Base-by-base conservation (phyloP, 37 sponge, comb jelly and placozoan genomes). In the Eunapius fragilis region DNA sequence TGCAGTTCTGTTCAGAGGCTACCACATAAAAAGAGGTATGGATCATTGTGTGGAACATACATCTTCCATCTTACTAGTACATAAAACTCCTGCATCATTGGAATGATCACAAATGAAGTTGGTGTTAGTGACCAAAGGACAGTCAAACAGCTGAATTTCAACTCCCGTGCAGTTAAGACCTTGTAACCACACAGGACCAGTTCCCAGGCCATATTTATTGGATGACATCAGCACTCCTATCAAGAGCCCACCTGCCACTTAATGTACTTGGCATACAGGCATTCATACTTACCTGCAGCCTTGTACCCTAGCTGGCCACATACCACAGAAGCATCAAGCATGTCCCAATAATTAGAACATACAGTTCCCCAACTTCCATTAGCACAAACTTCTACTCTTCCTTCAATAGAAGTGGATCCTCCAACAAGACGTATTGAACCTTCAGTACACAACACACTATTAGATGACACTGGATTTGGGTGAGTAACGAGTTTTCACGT, bases 361-460 rank as follows among this genome's bases (percentile, higher is more conserved):
- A 85, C 77, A 7, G 77, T 77, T 19, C 85, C 85, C 85, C 85
- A 85, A 11, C 70, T 41, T 25, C 85, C 85, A 33, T 85, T 69
- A 22, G 77, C 37, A 76, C 85, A 85, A 31, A 85, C 45, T 77
- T 85, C 85, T 71, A 85, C 85, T 25, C 77, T 45, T 28, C 85
- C 85, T 31, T 85, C 85, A 68, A 41, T 77, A 31, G 13, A 28
- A 10, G 41, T 77, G 70, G 28, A n/a, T 0, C 85, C 85, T 17
- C 49, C 85, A 9, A 13, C 27, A 69, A 85, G 50, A 50, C 85
- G 85, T 25, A 85, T 19, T 17, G 22, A 19, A 19, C 58, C 58
- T 17, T 58, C 14, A 17, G 58, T 58, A 19, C 58, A 58, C n/a
- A n/a, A n/a, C 22, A 58, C 58, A 58, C 17, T 58, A 13, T 2